Percentiles rank a stretch among this genome's conserved stretches.
These are phyloP conservation scores for Myopa testacea DNA, from an alignment of 2,888 invertebrate species.

Conservation along the genomic window DNA sequence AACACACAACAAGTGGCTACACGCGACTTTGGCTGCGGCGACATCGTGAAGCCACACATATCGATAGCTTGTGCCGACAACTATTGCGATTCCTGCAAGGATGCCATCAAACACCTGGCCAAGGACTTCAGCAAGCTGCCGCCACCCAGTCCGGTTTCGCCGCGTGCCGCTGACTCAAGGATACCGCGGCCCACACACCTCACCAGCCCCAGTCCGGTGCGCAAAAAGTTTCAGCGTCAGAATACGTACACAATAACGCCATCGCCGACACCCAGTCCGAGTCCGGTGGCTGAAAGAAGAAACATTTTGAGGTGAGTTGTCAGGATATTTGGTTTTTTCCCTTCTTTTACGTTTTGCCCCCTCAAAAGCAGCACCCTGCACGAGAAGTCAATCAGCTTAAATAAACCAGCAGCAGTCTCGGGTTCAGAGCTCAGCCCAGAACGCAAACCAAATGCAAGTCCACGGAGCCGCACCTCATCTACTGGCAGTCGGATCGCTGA, in stretches of 20 bases:
- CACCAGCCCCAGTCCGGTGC: constrained; percentile 64
- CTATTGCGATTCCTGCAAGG: constrained; percentile 74
- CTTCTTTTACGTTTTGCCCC: too few species aligned
- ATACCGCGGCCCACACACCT: constrained; percentile 66
- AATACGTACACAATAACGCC: constrained; percentile 66
- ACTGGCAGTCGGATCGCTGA: constrained; percentile 38
- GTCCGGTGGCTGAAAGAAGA: constrained; percentile 57
- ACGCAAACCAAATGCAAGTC: constrained; percentile 27
- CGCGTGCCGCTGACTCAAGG: constrained; percentile 56
- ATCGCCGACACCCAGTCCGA: constrained; percentile 57
- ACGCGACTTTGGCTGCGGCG: constrained; percentile 71
- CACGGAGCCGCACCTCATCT: constrained; percentile 37
- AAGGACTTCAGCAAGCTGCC: constrained; percentile 65
- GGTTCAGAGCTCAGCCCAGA: constrained; percentile 19
- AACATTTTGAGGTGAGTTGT: constrained; percentile 58
- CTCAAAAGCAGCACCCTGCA: constrained; percentile 56
- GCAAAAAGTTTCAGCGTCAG: constrained; percentile 63
- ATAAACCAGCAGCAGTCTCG: constrained; percentile 51
- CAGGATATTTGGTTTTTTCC: not conserved
- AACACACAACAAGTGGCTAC: constrained; percentile 66
- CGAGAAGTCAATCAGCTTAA: constrained; percentile 57
- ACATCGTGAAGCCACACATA: constrained; percentile 69
- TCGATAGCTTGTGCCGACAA: constrained; percentile 70
- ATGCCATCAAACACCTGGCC: constrained; percentile 71
- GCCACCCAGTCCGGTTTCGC: constrained; percentile 46